Evolutionary conservation across 2,888 invertebrate species (phyloP).

Genomic region (Microplitis manilae): DNA sequence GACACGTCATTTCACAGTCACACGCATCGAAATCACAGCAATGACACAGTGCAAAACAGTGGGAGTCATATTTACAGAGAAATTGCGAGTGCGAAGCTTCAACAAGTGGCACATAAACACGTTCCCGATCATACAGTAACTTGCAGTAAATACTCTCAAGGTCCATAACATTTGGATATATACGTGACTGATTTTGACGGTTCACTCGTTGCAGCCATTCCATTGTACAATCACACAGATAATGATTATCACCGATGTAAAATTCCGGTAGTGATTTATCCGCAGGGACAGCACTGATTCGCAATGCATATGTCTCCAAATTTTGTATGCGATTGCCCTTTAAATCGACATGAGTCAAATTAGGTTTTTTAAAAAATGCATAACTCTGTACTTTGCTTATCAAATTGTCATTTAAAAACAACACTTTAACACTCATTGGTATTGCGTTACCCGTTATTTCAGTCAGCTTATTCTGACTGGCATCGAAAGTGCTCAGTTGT

Average conservation of each 20-base stretch:
- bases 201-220: slow-evolving; percentile 91
- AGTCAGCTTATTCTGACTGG: slow-evolving; percentile 85
- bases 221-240: slow-evolving; percentile 92
- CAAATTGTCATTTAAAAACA: slow-evolving; percentile 85
- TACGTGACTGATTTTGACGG: slow-evolving; percentile 80
- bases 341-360: slow-evolving; percentile 85
- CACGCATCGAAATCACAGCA: slow-evolving; percentile 94
- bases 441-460: slow-evolving; percentile 88
- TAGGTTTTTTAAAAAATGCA: slow-evolving; percentile 89
- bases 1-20: slow-evolving; percentile 94
- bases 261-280: slow-evolving; percentile 85
- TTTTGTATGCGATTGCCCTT: slow-evolving; percentile 86
- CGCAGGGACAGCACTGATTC: slow-evolving; percentile 83
- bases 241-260: slow-evolving; percentile 88
- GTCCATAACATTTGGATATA: slow-evolving; percentile 87
- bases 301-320: slow-evolving; percentile 82
- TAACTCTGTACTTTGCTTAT: slow-evolving; percentile 89
- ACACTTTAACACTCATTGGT: slow-evolving; percentile 85
- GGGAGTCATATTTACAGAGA: slow-evolving; percentile 86
- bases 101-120: slow-evolving; percentile 81
- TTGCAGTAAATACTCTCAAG: slow-evolving; percentile 87
- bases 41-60: slow-evolving; percentile 89
- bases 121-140: slow-evolving; percentile 83
- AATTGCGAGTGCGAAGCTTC: slow-evolving; percentile 88
- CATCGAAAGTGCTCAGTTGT: slow-evolving; percentile 85